Evolutionary conservation across 1,140 invertebrate genomes (phyloP), one percentile per base, ranked within the genome.

Genomic region (Drosophila bocki): DNA sequence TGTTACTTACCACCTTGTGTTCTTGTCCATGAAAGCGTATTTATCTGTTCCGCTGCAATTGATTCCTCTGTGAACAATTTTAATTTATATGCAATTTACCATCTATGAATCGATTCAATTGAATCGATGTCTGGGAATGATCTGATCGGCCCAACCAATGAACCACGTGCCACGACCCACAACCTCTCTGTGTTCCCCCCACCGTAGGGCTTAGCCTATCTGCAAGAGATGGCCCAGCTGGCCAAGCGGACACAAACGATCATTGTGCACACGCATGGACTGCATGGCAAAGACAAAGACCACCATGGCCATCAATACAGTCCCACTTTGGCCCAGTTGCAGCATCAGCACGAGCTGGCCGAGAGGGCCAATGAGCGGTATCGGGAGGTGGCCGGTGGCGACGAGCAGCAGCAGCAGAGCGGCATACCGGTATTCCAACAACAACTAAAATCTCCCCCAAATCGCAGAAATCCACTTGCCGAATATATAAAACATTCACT

Each of bases 361-460:
- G 62, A 78, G 42, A 35, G 76, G 47, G 60, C 75, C 62, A 63
- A 86, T 78, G 90, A 92, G 59, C 77, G 75, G 59, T 93, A 91
- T 78, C 84, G 86, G 53, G 80, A 92, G 13, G 59, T 92, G 67
- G 53, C 47, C 62, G 37, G 48, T 68, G 53, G 39, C 59, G 22
- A 41, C 22, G 65, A 62, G 7, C 64, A 79, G n/a, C 82, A 82
- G 75, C 77, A 82, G 61, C 76, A 65, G 54, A 83, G 91, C 54
- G 80, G 82, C 76, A 92, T 92, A 82, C 91, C 91, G 91, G 91
- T 92, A 92, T 85, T 86, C 86, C 70, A 85, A 85, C 35, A 37
- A 65, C 19, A 47, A 72, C 44, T 60, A 62, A 71, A 86, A 51
- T 29, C 33, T 9, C 57, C 39, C 63, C 47, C 53, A 70, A 44